Evolutionary conservation across 2,888 invertebrate genomes (phyloP), one percentile per base, ranked within the genome.

Genomic region (Mesorhabditis sp.): DNA sequence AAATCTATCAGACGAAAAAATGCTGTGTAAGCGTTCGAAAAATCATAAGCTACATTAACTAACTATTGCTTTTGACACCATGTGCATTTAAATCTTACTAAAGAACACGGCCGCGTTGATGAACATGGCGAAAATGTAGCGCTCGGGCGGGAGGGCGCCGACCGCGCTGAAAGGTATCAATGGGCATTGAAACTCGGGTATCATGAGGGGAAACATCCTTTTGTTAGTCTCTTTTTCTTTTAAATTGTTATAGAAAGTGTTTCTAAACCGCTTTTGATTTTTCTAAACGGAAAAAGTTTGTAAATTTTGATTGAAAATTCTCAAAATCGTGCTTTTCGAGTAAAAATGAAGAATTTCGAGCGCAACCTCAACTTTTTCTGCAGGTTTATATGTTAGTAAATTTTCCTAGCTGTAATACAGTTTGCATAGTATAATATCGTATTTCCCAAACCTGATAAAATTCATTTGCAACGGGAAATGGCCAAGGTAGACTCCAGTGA

Each of bases 61-160:
- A 28, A 28, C 1, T 28, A 6, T 50, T 50, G 2, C n/a, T 50
- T 50, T 2, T 50, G 1, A 50, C 58, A n/a, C 7, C 1, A 50
- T 50, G 7, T n/a, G 58, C 1, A 50, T 2, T 1, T 50, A n/a
- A 50, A 28, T 28, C 58, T 50, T 50, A 50, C 58, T 50, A 50
- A 50, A 50, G n/a, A 50, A 50, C n/a, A 50, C 58, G n/a, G 58
- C 58, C n/a, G 58, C 58, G n/a, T 50, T 50, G 7, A 50, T 50
- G 58, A 50, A 50, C 58, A 50, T 50, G 58, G 58, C 58, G n/a
- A 50, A 50, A n/a, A 50, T 50, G n/a, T n/a, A 50, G 7, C 58
- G 58, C n/a, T 50, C 58, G n/a, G 58, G 58, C 58, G 58, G 58
- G 7, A 50, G 58, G 7, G 58, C 58, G n/a, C 58, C 58, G 58